These are phyloP conservation scores for Drosophila bocqueti DNA, from an alignment of 1,140 invertebrate species.

Conservation along the genomic window DNA sequence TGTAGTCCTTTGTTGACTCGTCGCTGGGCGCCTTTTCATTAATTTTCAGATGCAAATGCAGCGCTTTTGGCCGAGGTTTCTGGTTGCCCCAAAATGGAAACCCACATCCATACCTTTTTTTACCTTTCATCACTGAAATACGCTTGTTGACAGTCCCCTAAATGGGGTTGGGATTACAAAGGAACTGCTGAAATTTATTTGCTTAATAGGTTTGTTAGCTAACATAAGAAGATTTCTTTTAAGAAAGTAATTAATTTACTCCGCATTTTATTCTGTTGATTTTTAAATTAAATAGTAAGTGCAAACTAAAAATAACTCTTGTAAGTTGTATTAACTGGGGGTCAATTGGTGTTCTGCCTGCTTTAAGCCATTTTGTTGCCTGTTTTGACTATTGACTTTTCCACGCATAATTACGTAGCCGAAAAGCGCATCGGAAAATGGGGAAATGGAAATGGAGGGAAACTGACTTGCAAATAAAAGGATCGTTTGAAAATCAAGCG, in stretches of 20 bases:
- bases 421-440: constrained; percentile 31
- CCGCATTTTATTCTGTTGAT: no score
- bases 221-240: background rate
- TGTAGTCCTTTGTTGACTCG: constrained; percentile 54
- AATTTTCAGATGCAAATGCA: constrained; percentile 53
- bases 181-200: constrained; percentile 13
- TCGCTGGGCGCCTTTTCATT: constrained; percentile 49
- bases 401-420: constrained; percentile 31
- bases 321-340: accelerated
- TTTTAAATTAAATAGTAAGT: background rate
- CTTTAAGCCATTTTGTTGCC: constrained; percentile 6
- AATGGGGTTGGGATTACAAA: background rate
- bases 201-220: background rate
- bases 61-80: constrained; percentile 16
- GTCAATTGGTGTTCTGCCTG: background rate
- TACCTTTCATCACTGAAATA: constrained; percentile 28
- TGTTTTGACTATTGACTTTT: constrained; percentile 28
- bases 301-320: background rate
- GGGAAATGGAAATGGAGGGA: constrained; percentile 21
- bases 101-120: constrained; percentile 27
- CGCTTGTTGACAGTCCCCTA: constrained; percentile 21
- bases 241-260: background rate
- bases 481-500: constrained; percentile 5
- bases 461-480: constrained; percentile 11
- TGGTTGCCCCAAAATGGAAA: background rate